Evolutionary conservation across 2,888 invertebrate species (phyloP).

Genomic region (Dolichomitus sp.): DNA sequence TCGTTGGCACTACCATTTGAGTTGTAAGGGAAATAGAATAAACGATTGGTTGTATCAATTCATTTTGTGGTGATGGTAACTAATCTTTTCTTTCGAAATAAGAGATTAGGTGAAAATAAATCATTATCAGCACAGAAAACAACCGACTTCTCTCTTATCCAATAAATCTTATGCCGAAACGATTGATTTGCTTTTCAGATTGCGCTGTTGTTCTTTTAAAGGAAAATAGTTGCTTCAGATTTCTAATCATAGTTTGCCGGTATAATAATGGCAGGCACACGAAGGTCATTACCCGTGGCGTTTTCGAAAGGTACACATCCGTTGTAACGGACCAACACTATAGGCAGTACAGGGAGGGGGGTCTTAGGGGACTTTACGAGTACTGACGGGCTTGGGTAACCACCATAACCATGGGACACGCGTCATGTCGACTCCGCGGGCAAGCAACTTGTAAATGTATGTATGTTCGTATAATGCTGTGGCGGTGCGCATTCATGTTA

Average conservation of each 20-base stretch:
- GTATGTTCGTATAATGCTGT: constrained; percentile 15
- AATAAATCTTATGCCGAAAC: not conserved
- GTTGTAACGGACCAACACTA: constrained; percentile 45
- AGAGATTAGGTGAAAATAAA: too few species aligned
- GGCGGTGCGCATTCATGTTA: constrained; percentile 31
- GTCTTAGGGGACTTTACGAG: constrained; percentile 61
- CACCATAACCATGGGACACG: constrained; percentile 56
- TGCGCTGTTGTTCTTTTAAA: not conserved
- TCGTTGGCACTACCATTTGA: too few species aligned
- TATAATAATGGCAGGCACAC: constrained; percentile 25
- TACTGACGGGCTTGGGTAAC: constrained; percentile 54
- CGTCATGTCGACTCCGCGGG: constrained; percentile 48
- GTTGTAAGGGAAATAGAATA: too few species aligned
- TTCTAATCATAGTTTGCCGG: constrained; percentile 17
- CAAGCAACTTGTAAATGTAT: constrained; percentile 6
- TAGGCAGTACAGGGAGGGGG: constrained; percentile 20
- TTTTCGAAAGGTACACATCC: constrained; percentile 19
- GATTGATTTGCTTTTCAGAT: not conserved
- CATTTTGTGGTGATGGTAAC: too few species aligned
- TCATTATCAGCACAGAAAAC: too few species aligned
- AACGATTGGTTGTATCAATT: too few species aligned
- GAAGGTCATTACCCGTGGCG: constrained; percentile 11
- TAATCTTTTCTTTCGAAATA: too few species aligned
- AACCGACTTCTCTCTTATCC: too few species aligned
- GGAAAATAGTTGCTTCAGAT: constrained; percentile 7